Conservation (phyloP, 2,113 vertebrate species). For the Ibidorhyncha struthersii region DNA sequence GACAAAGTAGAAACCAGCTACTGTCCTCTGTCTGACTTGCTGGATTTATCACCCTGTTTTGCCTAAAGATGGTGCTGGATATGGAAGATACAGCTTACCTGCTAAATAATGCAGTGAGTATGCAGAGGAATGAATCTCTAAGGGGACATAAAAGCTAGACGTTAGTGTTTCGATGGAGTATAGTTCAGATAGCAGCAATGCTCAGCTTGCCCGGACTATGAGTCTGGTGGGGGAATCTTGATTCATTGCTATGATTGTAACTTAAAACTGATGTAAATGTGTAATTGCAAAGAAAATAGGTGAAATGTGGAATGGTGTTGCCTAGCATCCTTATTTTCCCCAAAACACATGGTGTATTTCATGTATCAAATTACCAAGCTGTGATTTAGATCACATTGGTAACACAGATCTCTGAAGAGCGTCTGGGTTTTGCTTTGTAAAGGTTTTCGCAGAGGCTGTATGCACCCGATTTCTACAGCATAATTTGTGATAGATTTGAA, state of each 20-base stretch:
- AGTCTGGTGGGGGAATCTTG: background rate
- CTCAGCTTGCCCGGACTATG: rapidly evolving
- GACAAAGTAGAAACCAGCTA: background rate
- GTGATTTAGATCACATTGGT: background rate
- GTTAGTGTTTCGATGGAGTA: background rate
- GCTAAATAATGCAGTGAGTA: conserved; percentile 85
- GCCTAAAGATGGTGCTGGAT: conserved; percentile 85
- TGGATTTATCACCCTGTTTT: conserved; percentile 64
- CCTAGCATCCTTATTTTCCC: background rate
- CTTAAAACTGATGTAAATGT: background rate
- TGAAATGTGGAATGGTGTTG: background rate
- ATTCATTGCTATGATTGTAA: background rate
- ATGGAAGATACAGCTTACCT: conserved; percentile 83
- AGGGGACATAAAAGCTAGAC: background rate
- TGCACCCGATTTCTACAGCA: background rate
- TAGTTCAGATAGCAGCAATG: background rate
- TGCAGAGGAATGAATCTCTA: background rate
- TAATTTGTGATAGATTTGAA: background rate
- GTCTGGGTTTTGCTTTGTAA: background rate
- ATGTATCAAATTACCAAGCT: background rate
- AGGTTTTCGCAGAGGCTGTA: background rate
- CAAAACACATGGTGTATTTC: rapidly evolving
- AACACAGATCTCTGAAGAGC: background rate
- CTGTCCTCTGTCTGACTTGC: conserved; percentile 10
- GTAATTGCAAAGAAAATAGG: background rate